Percentiles rank a stretch among this genome's conserved stretches.
These are phyloP conservation scores for Aleiodes leptofemur DNA, from an alignment of 2,888 invertebrate species.

Conservation along the genomic window DNA sequence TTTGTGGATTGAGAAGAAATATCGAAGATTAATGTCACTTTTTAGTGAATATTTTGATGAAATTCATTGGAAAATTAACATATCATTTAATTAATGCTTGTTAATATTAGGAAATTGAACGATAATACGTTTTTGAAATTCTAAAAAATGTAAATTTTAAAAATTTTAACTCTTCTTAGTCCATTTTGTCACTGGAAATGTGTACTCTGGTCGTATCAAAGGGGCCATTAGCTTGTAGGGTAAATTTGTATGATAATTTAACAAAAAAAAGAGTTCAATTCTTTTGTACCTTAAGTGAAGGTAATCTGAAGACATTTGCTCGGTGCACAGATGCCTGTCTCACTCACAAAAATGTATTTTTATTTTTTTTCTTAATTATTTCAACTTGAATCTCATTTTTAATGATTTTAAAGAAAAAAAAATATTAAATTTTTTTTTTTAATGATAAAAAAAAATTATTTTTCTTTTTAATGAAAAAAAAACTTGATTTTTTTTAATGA, in stretches of 20 bases:
- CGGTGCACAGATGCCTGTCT: slow-evolving; percentile 33
- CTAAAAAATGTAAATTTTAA: neutral
- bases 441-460: too few relatives aligned
- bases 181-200: too few relatives aligned
- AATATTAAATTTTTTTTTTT: too few relatives aligned
- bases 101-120: neutral
- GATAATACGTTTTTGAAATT: neutral
- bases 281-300: slow-evolving; percentile 11
- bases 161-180: neutral
- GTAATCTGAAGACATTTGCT: slow-evolving; percentile 6
- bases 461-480: too few relatives aligned
- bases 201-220: neutral
- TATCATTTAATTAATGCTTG: neutral
- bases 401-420: too few relatives aligned
- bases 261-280: neutral
- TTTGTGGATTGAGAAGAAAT: neutral
- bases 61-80: neutral
- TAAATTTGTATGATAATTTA: slow-evolving; percentile 27
- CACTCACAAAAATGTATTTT: slow-evolving; percentile 17
- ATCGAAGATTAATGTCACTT: neutral
- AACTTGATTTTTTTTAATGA: too few relatives aligned
- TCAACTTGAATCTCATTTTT: too few relatives aligned
- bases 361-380: neutral
- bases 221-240: slow-evolving; percentile 35
- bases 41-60: neutral